Evolutionary conservation across 2,888 invertebrate genomes (phyloP).

Genomic region (Stegophylla sp.): DNA sequence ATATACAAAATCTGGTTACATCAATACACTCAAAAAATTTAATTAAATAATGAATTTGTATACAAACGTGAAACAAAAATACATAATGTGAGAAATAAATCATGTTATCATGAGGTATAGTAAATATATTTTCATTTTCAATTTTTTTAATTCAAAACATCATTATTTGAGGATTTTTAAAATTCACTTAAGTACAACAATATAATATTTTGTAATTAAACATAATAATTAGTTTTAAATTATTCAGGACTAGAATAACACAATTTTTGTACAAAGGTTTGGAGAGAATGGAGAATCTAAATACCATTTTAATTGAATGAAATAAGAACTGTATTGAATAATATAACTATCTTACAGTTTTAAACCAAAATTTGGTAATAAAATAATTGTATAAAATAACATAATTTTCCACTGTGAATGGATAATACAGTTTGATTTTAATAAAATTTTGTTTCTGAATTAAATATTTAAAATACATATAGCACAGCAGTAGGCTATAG

Average conservation of each 20-base stretch:
- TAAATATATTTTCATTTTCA: neutral
- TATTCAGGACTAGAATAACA: slow-evolving; percentile 43
- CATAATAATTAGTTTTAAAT: slow-evolving; percentile 23
- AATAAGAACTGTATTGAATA: neutral
- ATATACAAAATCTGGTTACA: slow-evolving; percentile 5
- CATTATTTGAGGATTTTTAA: neutral
- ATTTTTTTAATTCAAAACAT: neutral
- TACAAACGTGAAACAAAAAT: slow-evolving; percentile 27
- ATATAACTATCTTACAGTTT: neutral
- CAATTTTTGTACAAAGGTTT: neutral
- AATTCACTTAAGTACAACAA: slow-evolving; percentile 25
- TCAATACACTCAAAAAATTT: slow-evolving; percentile 10
- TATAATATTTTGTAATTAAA: slow-evolving; percentile 8
- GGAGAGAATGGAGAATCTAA: neutral
- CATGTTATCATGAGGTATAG: neutral
- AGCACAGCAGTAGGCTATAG: too few relatives aligned
- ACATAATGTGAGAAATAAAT: slow-evolving; percentile 7
- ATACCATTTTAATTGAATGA: neutral
- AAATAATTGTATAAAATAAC: too few relatives aligned
- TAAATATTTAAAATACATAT: too few relatives aligned
- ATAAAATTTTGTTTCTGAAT: too few relatives aligned
- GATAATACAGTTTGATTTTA: too few relatives aligned
- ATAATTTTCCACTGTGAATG: too few relatives aligned
- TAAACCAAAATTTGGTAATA: neutral
- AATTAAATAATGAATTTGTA: slow-evolving; percentile 13